Conservation (phyloP, 2,113 vertebrate species). For the Entomyzon cyanotis region DNA sequence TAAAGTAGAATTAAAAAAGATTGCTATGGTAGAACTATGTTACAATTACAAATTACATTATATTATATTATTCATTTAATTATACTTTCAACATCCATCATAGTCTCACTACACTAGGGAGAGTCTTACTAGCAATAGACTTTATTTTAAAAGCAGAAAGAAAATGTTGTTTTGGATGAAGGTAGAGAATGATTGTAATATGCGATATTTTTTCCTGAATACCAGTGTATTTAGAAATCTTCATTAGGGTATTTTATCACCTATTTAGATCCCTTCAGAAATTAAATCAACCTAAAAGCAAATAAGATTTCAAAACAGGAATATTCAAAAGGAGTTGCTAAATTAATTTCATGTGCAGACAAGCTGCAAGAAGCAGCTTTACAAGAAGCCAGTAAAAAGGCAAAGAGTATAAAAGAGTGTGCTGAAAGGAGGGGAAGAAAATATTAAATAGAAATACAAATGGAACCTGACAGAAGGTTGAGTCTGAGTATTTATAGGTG, state of each 20-base stretch:
- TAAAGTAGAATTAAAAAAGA: neutral
- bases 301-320: neutral
- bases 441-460: neutral
- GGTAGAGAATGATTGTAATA: neutral
- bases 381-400: neutral
- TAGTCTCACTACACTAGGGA: neutral
- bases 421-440: neutral
- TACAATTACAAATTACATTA: neutral
- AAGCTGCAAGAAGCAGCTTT: neutral
- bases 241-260: neutral
- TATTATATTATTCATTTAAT: neutral
- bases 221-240: neutral
- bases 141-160: neutral
- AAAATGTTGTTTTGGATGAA: neutral
- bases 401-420: neutral
- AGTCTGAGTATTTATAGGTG: slow-evolving; percentile 14
- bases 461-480: slow-evolving; percentile 9
- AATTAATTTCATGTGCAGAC: neutral
- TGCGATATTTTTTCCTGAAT: neutral
- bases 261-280: neutral
- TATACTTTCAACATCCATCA: neutral
- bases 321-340: neutral
- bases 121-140: neutral
- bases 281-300: neutral
- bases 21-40: neutral